Conservation (phyloP, 2,797 vertebrate species). For the Phalloptychus januarius region DNA sequence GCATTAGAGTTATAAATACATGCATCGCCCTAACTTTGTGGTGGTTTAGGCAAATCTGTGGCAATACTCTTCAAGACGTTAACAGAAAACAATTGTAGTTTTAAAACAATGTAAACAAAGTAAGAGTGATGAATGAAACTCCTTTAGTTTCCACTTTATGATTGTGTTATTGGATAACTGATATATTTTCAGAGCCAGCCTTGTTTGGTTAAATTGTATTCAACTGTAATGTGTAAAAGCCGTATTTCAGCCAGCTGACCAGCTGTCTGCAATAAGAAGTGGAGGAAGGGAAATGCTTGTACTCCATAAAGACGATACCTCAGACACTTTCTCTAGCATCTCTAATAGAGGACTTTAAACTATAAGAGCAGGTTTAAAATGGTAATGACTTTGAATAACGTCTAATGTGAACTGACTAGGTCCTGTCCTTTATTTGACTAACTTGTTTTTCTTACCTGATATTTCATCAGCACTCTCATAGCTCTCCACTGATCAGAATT, state of each 20-base stretch:
- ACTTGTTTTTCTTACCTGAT: neutral
- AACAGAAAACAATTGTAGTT: neutral
- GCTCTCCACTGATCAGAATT: constrained; percentile 53
- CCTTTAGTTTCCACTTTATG: neutral
- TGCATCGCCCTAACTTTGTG: neutral
- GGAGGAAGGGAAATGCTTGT: neutral
- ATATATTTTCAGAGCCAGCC: neutral
- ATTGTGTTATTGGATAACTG: neutral
- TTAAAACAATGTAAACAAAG: neutral
- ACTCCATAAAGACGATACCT: neutral
- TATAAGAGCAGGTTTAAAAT: neutral
- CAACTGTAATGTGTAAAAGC: neutral
- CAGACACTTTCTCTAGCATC: neutral
- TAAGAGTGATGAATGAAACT: neutral
- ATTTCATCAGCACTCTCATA: constrained; percentile 33
- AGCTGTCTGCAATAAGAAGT: neutral
- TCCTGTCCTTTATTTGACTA: neutral
- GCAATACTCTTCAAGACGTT: neutral
- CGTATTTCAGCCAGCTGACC: neutral
- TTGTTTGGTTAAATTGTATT: neutral
- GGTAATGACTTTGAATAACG: neutral
- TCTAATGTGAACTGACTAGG: neutral
- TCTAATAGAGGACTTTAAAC: neutral
- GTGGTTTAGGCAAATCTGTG: neutral
- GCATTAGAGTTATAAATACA: neutral